These are phyloP conservation scores for Tinamus guttatus DNA, from an alignment of 2,113 vertebrate genomes.

Conservation along the genomic window DNA sequence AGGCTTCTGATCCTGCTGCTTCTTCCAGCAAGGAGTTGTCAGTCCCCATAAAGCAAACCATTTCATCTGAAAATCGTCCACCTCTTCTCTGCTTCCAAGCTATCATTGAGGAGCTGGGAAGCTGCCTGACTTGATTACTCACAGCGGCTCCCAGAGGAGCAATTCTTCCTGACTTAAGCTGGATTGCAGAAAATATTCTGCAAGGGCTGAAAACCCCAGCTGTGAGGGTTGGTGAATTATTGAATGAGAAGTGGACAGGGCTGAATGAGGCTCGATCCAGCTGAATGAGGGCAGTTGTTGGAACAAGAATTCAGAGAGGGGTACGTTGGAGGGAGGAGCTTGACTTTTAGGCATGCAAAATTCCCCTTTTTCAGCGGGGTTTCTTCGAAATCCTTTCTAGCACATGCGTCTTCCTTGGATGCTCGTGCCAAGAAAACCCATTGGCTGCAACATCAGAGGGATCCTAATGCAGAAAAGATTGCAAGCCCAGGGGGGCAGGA, in stretches of 20 bases:
- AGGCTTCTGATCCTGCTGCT: not conserved
- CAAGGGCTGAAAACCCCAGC: not conserved
- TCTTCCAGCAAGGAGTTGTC: not conserved
- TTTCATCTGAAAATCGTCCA: not conserved
- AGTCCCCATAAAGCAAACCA: not conserved
- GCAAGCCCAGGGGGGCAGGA: not conserved
- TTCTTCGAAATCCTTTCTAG: constrained; percentile 7
- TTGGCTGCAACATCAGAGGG: constrained; percentile 15
- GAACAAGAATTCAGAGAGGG: not conserved
- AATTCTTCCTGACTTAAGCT: rapidly evolving
- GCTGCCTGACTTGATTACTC: not conserved
- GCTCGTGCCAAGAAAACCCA: not conserved
- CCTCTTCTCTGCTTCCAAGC: not conserved
- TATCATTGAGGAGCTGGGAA: not conserved
- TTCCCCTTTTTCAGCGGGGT: not conserved
- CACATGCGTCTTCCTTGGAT: not conserved
- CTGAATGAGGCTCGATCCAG: not conserved
- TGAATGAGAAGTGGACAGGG: not conserved
- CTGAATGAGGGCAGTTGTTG: not conserved
- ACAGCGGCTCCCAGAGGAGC: not conserved
- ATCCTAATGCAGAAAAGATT: not conserved
- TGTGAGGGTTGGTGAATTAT: not conserved
- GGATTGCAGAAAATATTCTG: not conserved
- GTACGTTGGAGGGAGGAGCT: not conserved
- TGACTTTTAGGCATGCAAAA: not conserved